phyloP scores from a whole-genome alignment of 2,113 vertebrate species.

The Dolichotis patagonum region DNA sequence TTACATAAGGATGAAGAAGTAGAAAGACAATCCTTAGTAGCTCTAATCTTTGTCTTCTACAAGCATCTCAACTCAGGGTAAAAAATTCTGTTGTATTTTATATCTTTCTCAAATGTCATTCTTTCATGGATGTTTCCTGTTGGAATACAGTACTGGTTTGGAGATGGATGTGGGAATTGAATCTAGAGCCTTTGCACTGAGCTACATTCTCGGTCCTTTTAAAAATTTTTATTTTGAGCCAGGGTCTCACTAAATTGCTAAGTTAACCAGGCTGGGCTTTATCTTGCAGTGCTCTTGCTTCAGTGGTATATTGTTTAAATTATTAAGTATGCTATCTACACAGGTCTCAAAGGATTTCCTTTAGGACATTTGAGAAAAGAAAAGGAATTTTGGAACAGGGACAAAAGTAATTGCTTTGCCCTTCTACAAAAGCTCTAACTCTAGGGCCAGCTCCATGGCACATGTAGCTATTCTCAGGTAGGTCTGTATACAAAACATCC shows the following conservation, averaged over 20 bases:
- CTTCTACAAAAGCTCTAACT: not conserved
- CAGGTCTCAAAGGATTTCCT: not conserved
- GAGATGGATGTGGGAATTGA: not conserved
- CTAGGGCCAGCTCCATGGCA: rapidly evolving
- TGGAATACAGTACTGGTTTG: not conserved
- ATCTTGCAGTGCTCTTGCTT: not conserved
- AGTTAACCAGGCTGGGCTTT: not conserved
- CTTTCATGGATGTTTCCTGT: not conserved
- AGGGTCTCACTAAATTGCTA: not conserved
- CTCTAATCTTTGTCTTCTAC: not conserved
- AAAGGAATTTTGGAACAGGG: not conserved
- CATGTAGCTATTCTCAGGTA: not conserved
- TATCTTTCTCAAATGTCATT: not conserved
- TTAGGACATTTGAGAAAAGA: not conserved
- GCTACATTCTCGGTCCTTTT: not conserved
- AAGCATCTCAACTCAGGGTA: not conserved
- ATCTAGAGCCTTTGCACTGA: not conserved
- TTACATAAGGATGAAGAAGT: not conserved
- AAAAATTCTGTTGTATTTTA: not conserved
- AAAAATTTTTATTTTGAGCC: not conserved
- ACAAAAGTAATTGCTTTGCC: not conserved
- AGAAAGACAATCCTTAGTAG: not conserved
- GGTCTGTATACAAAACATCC: not conserved
- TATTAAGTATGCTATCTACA: not conserved
- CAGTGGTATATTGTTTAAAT: not conserved